phyloP scores from a whole-genome alignment of 2,113 vertebrate species.

The Setophaga coronata region DNA sequence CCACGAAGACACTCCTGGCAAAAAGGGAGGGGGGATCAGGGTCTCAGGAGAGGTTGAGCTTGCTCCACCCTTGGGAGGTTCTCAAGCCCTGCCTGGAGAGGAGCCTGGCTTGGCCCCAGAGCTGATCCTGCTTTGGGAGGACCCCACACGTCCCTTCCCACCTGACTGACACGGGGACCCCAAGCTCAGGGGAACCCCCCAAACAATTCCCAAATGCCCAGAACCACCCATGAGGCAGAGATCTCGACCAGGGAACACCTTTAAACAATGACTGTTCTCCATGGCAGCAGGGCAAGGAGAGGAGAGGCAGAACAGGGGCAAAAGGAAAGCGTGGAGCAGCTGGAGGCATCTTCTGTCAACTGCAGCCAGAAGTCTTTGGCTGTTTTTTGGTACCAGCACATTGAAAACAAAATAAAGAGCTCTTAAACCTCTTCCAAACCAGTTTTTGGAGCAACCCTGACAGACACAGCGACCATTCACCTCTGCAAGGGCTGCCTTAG shows the following conservation, averaged over 20 bases:
- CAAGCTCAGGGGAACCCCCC: neutral
- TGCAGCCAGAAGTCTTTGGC: neutral
- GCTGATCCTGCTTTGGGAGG: neutral
- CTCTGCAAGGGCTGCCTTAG: neutral
- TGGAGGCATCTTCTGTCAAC: neutral
- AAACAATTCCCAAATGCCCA: neutral
- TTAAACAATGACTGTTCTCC: neutral
- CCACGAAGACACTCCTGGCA: neutral
- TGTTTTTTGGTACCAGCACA: neutral
- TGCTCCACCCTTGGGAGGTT: neutral
- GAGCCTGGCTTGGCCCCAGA: neutral
- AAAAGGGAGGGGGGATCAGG: neutral
- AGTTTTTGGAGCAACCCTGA: neutral
- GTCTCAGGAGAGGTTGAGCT: neutral
- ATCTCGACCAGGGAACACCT: neutral
- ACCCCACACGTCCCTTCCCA: accelerated
- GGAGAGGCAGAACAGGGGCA: neutral
- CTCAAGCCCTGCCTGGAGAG: neutral
- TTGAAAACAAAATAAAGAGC: neutral
- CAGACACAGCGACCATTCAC: accelerated
- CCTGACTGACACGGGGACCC: neutral
- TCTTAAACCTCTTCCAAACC: neutral
- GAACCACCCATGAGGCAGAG: neutral
- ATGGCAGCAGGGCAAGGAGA: neutral
- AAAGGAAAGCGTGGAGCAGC: neutral